Percentiles rank a stretch among this genome's conserved stretches.
Conservation (phyloP, 2,797 vertebrate species). For the Pantherophis vulpinus region DNA sequence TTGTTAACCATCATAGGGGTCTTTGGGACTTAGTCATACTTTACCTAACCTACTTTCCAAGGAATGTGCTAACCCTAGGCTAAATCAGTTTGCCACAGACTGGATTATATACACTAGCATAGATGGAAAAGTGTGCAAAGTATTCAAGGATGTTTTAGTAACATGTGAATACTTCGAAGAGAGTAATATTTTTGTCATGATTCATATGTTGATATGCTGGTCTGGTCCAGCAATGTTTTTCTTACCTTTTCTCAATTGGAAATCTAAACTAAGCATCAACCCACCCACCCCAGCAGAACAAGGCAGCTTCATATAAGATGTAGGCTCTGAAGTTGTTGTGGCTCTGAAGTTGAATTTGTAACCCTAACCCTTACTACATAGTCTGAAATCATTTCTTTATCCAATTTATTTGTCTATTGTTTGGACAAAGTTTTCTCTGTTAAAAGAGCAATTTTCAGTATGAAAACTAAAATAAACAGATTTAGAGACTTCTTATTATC, state of each 20-base stretch:
- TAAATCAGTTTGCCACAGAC: background rate
- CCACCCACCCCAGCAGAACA: background rate
- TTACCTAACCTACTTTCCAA: background rate
- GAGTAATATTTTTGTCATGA: background rate
- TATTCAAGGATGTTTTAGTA: background rate
- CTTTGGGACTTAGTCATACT: background rate
- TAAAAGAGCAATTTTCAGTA: background rate
- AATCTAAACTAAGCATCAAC: background rate
- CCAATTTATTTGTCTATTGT: background rate
- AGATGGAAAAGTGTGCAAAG: background rate
- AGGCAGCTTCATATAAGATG: background rate
- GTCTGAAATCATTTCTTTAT: background rate
- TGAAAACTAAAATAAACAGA: background rate
- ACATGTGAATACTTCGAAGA: background rate
- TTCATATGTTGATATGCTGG: background rate
- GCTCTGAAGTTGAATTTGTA: background rate
- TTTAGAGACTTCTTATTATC: background rate
- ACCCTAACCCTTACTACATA: background rate
- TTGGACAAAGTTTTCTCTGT: background rate
- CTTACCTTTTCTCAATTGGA: background rate
- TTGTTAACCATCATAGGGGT: background rate
- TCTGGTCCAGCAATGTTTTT: background rate
- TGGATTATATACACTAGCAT: background rate
- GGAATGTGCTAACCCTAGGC: background rate
- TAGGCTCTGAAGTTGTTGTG: too few relatives aligned